These are phyloP conservation scores for Molossus alvarezi DNA, from an alignment of 2,797 vertebrate genomes.

Conservation along the genomic window DNA sequence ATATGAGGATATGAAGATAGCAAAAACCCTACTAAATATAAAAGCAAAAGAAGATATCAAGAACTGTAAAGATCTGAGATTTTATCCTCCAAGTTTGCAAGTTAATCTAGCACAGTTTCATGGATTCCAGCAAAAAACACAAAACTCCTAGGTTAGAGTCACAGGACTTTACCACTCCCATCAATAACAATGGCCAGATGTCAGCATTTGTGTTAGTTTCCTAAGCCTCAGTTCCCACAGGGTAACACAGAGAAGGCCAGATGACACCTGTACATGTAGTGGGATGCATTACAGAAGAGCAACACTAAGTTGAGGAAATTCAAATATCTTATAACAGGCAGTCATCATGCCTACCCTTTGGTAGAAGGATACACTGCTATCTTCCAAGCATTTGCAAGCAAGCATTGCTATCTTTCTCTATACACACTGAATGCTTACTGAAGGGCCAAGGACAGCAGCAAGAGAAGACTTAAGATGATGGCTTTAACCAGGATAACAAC, in stretches of 20 bases:
- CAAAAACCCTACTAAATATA: slow-evolving; percentile 4
- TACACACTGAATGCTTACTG: background rate
- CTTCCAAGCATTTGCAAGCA: slow-evolving; percentile 1
- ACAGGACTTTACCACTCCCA: background rate
- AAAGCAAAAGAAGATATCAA: background rate
- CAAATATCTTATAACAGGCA: background rate
- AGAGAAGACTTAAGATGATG: background rate
- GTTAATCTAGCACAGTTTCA: background rate
- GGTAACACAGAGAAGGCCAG: background rate
- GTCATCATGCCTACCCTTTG: background rate
- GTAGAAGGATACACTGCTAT: background rate
- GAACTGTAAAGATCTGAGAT: background rate
- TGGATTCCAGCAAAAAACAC: background rate
- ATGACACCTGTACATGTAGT: background rate
- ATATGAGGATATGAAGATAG: background rate
- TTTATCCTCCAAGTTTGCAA: background rate
- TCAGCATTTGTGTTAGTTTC: background rate
- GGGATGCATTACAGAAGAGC: background rate
- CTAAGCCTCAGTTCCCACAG: background rate
- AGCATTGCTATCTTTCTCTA: background rate
- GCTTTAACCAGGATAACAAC: background rate
- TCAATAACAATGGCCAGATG: background rate
- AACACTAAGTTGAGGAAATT: background rate
- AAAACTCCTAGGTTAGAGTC: background rate
- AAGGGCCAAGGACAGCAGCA: background rate